These are phyloP conservation scores for Psittacula echo DNA, from an alignment of 2,797 vertebrate species.

Conservation along the genomic window DNA sequence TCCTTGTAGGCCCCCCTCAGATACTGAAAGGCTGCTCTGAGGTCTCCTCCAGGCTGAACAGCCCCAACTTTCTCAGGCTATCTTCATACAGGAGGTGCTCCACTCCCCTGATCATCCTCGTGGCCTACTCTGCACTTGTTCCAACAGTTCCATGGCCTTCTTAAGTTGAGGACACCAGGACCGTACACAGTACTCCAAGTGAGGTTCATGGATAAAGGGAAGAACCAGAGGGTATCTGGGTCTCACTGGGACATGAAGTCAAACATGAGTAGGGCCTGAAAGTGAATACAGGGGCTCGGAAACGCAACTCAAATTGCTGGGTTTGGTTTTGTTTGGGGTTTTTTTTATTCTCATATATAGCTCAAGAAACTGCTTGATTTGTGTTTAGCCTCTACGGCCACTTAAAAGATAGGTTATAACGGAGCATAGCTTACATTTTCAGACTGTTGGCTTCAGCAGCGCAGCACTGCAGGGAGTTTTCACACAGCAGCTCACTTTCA, in stretches of 20 bases:
- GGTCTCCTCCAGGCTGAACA: no score
- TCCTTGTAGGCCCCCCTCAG: no score
- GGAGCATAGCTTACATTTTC: conserved; percentile 13
- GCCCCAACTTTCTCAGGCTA: no score
- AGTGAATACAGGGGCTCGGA: neutral
- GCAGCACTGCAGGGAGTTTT: conserved; percentile 30
- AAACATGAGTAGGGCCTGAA: neutral
- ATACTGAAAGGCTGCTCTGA: no score
- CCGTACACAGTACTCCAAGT: neutral
- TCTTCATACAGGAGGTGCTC: no score
- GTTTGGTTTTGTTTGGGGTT: neutral
- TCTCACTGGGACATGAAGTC: neutral
- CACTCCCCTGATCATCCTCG: no score
- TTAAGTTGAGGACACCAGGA: neutral
- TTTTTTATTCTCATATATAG: neutral
- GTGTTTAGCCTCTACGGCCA: neutral
- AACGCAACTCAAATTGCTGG: neutral
- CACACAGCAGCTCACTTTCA: conserved; percentile 38
- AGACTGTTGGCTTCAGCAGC: conserved; percentile 5
- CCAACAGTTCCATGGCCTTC: neutral
- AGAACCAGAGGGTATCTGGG: neutral
- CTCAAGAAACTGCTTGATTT: conserved; percentile 15
- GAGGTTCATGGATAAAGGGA: neutral
- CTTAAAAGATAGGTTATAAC: conserved; percentile 11
- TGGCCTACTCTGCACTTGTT: neutral